Evolutionary conservation across 2,888 invertebrate species (phyloP).

Genomic region (Drosophila multiciliata): DNA sequence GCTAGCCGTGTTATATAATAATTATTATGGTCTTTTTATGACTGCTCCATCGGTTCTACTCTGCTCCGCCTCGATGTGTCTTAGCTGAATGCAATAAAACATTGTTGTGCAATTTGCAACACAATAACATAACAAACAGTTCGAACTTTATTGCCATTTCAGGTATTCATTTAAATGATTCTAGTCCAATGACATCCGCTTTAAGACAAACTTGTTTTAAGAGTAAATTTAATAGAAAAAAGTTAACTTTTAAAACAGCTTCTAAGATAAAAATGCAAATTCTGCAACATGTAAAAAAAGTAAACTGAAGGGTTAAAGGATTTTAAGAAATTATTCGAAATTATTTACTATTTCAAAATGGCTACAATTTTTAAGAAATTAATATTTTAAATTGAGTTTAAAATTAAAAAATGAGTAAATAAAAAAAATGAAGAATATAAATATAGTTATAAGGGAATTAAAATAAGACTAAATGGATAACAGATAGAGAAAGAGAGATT

Average conservation of each 20-base stretch:
- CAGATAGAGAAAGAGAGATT: neutral
- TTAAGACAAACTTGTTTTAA: neutral
- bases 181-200: conserved; percentile 24
- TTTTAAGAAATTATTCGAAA: neutral
- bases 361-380: neutral
- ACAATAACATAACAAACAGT: conserved; percentile 36
- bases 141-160: conserved; percentile 24
- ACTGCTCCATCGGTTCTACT: conserved; percentile 30
- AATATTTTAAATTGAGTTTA: neutral
- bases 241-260: neutral
- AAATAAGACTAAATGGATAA: neutral
- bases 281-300: neutral
- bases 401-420: neutral
- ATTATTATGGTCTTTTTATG: conserved; percentile 41
- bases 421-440: neutral
- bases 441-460: neutral
- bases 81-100: neutral
- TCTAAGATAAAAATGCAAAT: neutral
- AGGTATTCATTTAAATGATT: conserved; percentile 25
- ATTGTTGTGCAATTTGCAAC: conserved; percentile 3
- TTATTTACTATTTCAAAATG: neutral
- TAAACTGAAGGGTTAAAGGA: neutral
- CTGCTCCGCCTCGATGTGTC: conserved; percentile 1
- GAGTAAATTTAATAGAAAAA: neutral
- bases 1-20: conserved; percentile 38